Conservation (phyloP, 2,113 vertebrate species). For the Pygoscelis adeliae region DNA sequence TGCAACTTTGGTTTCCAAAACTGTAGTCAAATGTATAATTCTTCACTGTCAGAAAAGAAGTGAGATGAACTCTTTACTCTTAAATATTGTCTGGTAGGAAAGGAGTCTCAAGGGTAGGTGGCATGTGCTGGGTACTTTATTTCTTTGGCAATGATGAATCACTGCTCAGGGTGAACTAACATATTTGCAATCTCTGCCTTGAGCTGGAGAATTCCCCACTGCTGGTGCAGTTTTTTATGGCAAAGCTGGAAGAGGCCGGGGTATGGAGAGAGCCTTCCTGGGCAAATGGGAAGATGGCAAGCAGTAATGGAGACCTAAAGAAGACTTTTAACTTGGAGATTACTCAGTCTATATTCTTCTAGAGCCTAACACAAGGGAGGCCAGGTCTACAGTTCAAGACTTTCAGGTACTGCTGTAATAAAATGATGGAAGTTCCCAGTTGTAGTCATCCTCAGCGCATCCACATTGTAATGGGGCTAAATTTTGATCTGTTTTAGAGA, state of each 20-base stretch:
- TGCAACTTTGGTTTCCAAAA: background rate
- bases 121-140: background rate
- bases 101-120: conserved; percentile 15
- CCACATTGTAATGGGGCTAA: background rate
- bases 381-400: background rate
- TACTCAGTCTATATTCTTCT: background rate
- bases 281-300: background rate
- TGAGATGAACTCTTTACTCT: background rate
- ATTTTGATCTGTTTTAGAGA: background rate
- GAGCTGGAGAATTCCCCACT: background rate
- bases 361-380: background rate
- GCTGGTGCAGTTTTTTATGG: rapidly evolving
- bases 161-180: background rate
- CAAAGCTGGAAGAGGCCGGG: background rate
- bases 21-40: background rate
- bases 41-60: conserved; percentile 25
- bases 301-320: background rate
- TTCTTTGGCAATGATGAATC: conserved; percentile 14
- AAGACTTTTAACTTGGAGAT: background rate
- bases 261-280: background rate
- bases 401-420: background rate
- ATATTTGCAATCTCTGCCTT: background rate
- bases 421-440: background rate
- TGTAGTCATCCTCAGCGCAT: background rate
- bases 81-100: background rate